Evolutionary conservation across 2,797 vertebrate species (phyloP).

Genomic region (Karalla daura): DNA sequence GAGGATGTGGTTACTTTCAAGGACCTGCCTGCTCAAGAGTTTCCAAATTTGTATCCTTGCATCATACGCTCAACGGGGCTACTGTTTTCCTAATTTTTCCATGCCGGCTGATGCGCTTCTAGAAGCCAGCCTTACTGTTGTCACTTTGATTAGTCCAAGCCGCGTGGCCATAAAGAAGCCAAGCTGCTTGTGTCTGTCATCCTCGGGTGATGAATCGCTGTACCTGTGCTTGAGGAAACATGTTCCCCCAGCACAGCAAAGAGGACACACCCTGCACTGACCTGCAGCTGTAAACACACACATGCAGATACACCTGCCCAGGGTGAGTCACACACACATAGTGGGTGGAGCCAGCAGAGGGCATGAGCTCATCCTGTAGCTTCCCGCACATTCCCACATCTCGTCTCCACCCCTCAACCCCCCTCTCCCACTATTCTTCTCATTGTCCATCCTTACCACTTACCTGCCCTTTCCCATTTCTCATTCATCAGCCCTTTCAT

Average conservation of each 20-base stretch:
- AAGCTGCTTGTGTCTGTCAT: slow-evolving; percentile 19
- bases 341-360: slow-evolving; percentile 56
- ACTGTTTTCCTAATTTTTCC: slow-evolving; percentile 8
- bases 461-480: slow-evolving; percentile 46
- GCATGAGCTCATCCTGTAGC: slow-evolving; percentile 70
- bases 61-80: slow-evolving; percentile 24
- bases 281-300: slow-evolving; percentile 77
- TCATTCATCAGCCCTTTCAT: slow-evolving; percentile 13
- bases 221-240: slow-evolving; percentile 76
- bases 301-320: slow-evolving; percentile 66
- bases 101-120: neutral
- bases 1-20: slow-evolving; percentile 56
- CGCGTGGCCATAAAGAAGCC: slow-evolving; percentile 1
- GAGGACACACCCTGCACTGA: slow-evolving; percentile 74
- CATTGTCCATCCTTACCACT: slow-evolving; percentile 43
- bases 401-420: slow-evolving; percentile 18
- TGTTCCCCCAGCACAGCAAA: slow-evolving; percentile 56
- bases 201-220: slow-evolving; percentile 50
- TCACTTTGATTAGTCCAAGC: slow-evolving; percentile 17
- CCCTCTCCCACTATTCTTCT: neutral
- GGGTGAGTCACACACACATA: slow-evolving; percentile 65
- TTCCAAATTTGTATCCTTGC: slow-evolving; percentile 51
- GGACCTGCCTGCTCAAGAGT: slow-evolving; percentile 25
- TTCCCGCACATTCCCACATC: slow-evolving; percentile 63
- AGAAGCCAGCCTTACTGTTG: neutral